These are phyloP conservation scores for Venustoraphidia nigricollis DNA, from an alignment of 2,888 invertebrate genomes.

Conservation along the genomic window DNA sequence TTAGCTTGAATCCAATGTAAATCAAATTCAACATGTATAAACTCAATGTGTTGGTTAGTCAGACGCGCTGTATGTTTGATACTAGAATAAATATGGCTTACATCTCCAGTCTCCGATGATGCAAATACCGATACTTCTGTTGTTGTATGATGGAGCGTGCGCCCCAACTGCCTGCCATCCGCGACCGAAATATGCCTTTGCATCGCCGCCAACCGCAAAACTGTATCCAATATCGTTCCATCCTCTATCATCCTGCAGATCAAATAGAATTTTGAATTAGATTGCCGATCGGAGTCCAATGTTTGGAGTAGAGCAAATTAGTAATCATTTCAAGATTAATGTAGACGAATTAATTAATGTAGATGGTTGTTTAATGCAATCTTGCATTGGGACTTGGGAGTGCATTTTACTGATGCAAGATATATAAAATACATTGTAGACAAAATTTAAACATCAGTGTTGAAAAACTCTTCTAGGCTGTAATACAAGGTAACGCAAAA, in stretches of 20 bases:
- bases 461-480: too few relatives aligned
- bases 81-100: slow-evolving; percentile 26
- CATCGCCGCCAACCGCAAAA: slow-evolving; percentile 59
- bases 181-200: slow-evolving; percentile 50
- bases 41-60: slow-evolving; percentile 2
- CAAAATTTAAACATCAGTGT: too few relatives aligned
- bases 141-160: slow-evolving; percentile 53
- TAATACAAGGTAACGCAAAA: too few relatives aligned
- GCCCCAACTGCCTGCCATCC: slow-evolving; percentile 56
- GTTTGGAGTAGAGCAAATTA: too few relatives aligned
- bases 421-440: too few relatives aligned
- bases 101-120: slow-evolving; percentile 58
- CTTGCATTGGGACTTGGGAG: too few relatives aligned
- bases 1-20: background rate
- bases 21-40: background rate
- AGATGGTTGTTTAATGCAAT: too few relatives aligned
- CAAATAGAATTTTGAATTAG: background rate
- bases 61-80: background rate
- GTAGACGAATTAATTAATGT: too few relatives aligned
- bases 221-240: slow-evolving; percentile 61
- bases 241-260: slow-evolving; percentile 21
- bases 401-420: too few relatives aligned
- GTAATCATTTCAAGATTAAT: too few relatives aligned
- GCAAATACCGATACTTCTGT: slow-evolving; percentile 51
- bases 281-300: background rate